Base-by-base conservation (phyloP, 1,140 invertebrate genomes). In the Callitettix versicolor region DNA sequence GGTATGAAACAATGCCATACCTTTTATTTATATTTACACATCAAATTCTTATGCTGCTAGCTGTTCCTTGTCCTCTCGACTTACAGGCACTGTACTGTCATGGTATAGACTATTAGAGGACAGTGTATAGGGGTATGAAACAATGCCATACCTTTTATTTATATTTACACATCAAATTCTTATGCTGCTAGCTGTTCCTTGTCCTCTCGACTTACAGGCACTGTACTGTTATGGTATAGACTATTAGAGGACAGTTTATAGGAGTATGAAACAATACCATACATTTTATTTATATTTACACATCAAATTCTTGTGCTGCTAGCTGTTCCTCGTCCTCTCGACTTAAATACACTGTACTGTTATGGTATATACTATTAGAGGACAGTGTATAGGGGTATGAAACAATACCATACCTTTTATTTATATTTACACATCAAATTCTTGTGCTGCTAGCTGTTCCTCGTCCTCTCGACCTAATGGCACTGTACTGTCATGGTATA, bases 211-310 rank as follows among this genome's bases (percentile, higher is more conserved):
- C 82, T 84, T 42, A 88, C 70, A 1, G 87, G 57, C 34, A 91
- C 81, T 14, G 88, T 91, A 54, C 84, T 86, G 69, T 95, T 93
- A 70, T 97, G 96, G 74, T 93, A 92, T 47, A 92, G 72, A 0
- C 94, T 94, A 68, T 98, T 92, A 0, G 93, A 91, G 89, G 96
- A 96, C 54, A 98, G 75, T 69, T 96, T n/a, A n/a, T n/a, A n/a
- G n/a, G n/a, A n/a, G n/a, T n/a, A n/a, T n/a, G n/a, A n/a, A n/a
- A n/a, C n/a, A n/a, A n/a, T 36, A 36, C 7, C 34, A 36, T 9
- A 9, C 34, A 36, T 36, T 36, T n/a, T 9, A 36, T 36, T 36
- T n/a, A n/a, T n/a, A 22, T 47, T 36, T 53, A 24, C 26, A 43
- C 40, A 3, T 34, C 41, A 20, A 44, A 44, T 14, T 54, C 58